These are phyloP conservation scores for Calidris pugnax DNA, from an alignment of 2,113 vertebrate genomes.

Conservation along the genomic window DNA sequence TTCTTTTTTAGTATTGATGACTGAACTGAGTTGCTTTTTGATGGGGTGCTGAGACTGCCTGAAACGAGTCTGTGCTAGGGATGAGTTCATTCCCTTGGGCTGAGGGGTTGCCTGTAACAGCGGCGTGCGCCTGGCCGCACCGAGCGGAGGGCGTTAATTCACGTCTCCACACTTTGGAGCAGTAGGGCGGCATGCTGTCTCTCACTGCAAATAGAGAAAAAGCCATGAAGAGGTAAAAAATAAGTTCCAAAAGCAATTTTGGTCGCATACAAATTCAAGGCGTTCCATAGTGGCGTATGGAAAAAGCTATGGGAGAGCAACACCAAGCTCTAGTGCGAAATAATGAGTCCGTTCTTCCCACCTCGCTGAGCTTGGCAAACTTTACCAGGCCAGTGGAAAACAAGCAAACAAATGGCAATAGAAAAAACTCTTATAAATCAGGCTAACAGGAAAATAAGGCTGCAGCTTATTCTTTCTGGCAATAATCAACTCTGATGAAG, in stretches of 20 bases:
- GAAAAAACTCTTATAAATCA: not conserved
- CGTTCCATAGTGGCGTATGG: not conserved
- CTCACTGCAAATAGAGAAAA: not conserved
- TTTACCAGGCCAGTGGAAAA: not conserved
- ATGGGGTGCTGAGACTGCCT: not conserved
- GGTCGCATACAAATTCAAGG: not conserved
- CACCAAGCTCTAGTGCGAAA: not conserved
- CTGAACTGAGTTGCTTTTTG: not conserved
- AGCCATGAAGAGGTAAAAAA: not conserved
- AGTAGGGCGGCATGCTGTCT: not conserved
- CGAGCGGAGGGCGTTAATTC: fast-evolving
- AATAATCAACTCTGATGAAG: conserved; percentile 29
- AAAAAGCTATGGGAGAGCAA: not conserved
- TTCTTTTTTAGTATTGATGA: not conserved
- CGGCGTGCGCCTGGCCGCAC: fast-evolving
- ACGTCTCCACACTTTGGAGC: not conserved
- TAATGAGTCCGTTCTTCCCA: not conserved
- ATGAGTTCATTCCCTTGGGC: not conserved
- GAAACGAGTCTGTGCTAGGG: not conserved
- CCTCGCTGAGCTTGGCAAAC: not conserved
- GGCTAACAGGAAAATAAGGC: not conserved
- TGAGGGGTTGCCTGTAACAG: fast-evolving
- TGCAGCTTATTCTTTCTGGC: conserved; percentile 4
- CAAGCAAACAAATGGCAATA: not conserved
- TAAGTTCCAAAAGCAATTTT: not conserved